Evolutionary conservation across 1,140 invertebrate genomes (phyloP).

Genomic region (Nasonia giraulti): DNA sequence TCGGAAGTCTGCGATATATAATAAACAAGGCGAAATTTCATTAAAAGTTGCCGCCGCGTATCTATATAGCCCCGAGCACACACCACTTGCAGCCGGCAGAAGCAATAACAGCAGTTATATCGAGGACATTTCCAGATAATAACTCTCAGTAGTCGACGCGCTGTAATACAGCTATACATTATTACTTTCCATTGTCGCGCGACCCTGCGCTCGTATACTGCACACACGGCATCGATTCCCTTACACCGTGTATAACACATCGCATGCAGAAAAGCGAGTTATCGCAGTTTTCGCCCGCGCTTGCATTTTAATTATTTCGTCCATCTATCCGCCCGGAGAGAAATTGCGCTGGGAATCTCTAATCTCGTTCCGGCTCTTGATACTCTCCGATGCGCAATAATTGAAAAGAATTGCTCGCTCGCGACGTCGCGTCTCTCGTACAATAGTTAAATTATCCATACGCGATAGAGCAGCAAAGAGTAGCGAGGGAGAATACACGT

Average conservation of each 20-base stretch:
- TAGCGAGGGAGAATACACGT: neutral
- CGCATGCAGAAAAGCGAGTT: neutral
- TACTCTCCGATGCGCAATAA: neutral
- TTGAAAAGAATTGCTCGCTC: conserved; percentile 8
- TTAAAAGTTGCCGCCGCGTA: neutral
- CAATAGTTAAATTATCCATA: conserved; percentile 32
- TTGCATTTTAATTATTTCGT: conserved; percentile 16
- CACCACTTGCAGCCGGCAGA: neutral
- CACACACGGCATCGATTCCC: neutral
- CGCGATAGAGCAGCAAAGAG: neutral
- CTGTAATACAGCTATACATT: neutral
- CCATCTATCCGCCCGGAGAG: neutral
- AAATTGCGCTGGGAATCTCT: neutral
- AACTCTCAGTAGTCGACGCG: neutral
- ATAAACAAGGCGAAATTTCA: neutral
- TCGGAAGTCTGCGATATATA: no score
- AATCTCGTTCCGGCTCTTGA: neutral
- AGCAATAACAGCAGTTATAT: neutral
- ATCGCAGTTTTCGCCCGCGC: neutral
- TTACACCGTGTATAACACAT: no score
- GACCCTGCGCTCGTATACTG: neutral
- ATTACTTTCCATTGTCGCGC: neutral
- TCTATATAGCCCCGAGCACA: no score
- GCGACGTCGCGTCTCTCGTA: neutral
- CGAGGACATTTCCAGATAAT: neutral